Base-by-base conservation (phyloP, 2,888 invertebrate genomes). In the Trichogramma evanescens region DNA sequence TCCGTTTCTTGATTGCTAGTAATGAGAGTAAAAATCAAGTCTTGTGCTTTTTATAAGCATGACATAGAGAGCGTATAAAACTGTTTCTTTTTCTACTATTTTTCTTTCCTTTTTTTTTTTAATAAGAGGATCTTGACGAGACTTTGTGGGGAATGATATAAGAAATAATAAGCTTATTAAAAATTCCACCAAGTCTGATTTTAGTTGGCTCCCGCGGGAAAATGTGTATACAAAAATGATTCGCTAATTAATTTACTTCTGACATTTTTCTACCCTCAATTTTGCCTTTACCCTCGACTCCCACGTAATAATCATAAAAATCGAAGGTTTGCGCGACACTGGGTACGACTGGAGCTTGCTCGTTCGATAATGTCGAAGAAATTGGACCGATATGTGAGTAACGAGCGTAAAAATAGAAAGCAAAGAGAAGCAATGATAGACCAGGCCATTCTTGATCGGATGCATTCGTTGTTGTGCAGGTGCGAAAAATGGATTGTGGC, bases 301-400 rank as follows among this genome's bases (percentile, higher is more conserved):
- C 26, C 26, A 26, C 26, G 26, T 26, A 26, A 26, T 26, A 26
- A 45, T 45, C 8, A 45, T 7, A n/a, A 52, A 10, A 77, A 26
- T 26, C 26, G 26, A 26, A 96, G 95, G 87, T 95, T 3, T 97
- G 96, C 74, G 93, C 91, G 13, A 96, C 97, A 5, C 80, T 98
- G 41, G 99, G 99, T 13, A 96, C 97, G 1, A 99, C 99, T 0
- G 96, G 96, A 0, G 91, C 95, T 13, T 99, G 98, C 73, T 89
- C 97, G 3, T 98, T 99, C 71, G 99, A 99, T 79, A 91, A 92
- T 75, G 81, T 99, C 6, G 83, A 86, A 44, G 78, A 79, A 70
- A 72, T 80, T 52, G 80, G 80, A 6, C 82, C 82, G 2, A 82
- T 89, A 61, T 88, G 88, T 85, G 73, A 84, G 82, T 75, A 64